A percentile compares a stretch with the other conserved stretches of the same genome.
phyloP scores from a whole-genome alignment of 2,888 invertebrate genomes.

The Physocephala rufipes region DNA sequence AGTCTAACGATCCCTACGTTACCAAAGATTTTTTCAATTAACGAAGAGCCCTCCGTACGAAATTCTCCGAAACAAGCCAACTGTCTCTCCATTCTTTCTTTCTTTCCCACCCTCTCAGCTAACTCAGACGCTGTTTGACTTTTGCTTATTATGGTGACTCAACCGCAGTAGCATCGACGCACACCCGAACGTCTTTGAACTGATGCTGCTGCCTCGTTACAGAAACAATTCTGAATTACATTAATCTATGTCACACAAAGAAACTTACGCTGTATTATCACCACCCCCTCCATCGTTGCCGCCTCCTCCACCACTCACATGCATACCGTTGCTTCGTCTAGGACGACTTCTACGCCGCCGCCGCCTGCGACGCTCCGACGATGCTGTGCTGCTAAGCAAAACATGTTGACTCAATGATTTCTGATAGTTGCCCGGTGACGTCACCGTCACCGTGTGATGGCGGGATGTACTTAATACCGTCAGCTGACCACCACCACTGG shows the following conservation, averaged over 20 bases:
- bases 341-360: slow-evolving; percentile 63
- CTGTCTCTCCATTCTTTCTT: no score
- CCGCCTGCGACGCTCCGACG: slow-evolving; percentile 62
- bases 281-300: slow-evolving; percentile 52
- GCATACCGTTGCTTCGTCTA: slow-evolving; percentile 58
- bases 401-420: slow-evolving; percentile 65
- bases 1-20: no score
- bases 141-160: no score
- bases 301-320: slow-evolving; percentile 58
- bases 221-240: background rate
- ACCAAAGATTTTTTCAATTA: no score
- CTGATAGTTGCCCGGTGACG: slow-evolving; percentile 48
- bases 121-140: no score
- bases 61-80: no score
- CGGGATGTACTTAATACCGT: slow-evolving; percentile 1
- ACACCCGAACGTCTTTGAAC: background rate
- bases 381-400: slow-evolving; percentile 61
- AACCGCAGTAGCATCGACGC: background rate
- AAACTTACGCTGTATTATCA: slow-evolving; percentile 61
- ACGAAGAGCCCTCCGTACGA: no score
- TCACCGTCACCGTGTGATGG: slow-evolving; percentile 18
- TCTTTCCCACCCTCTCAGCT: no score
- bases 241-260: background rate
- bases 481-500: slow-evolving; percentile 52
- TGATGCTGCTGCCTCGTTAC: background rate